Base-by-base conservation (phyloP, 2,113 vertebrate species). In the Cepphus grylle region DNA sequence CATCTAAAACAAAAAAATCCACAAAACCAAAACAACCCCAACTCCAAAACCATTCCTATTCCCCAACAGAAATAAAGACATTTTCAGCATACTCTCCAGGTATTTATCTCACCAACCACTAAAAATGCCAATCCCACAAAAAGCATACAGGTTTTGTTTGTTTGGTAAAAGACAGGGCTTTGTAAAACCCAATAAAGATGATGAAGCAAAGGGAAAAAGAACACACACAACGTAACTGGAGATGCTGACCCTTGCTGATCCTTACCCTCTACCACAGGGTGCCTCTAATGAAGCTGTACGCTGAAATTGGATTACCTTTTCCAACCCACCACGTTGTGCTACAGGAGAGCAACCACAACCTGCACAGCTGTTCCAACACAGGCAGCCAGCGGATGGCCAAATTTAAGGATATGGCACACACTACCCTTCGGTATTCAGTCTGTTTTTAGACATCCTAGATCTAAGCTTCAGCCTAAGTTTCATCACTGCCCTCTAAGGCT, bases 281-380 rank as follows among this genome's bases (percentile, higher is more conserved):
- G 25, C 49, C 69, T n/a, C 22, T 38, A 32, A 63, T 12, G n/a
- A 86, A 79, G 38, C 52, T 30, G 20, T 29, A 32, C 4, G 1
- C 8, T 88, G 43, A 86, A 85, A 90, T 0, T 12, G 49, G 26
- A 30, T 66, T 81, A 58, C 65, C 36, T 92, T 27, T 50, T 56
- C 76, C 1, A 0, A 76, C 26, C 61, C 26, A 63, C 81, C 70
- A 72, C 0, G 0, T 1, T 15, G 29, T 26, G 77, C 27, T 32
- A 17, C 50, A 66, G 55, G n/a, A 59, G 0, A 80, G n/a, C 42
- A 71, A 23, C 26, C 66, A 43, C 30, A 56, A 38, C 36, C 40
- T 6, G 38, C 8, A 36, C 45, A 84, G 45, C 49, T 40, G 30
- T 7, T 70, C 23, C 3, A 1, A 83, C 30, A 36, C 6, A 26